phyloP scores from a whole-genome alignment of 2,888 invertebrate species.

The Mechanitis messenoides region DNA sequence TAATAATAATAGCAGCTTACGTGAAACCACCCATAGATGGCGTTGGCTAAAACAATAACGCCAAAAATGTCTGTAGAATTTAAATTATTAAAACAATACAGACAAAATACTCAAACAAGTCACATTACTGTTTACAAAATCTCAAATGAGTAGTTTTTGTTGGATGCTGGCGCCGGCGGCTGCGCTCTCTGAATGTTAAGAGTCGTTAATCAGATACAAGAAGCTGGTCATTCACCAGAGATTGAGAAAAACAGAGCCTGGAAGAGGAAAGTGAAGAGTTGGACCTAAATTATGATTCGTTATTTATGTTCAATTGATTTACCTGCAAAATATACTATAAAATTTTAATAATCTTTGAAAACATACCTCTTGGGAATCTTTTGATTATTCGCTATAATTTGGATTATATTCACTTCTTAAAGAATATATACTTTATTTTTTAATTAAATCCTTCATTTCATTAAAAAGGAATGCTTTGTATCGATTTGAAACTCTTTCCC shows the following conservation, averaged over 20 bases:
- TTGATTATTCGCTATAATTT: too few species aligned
- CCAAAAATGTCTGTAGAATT: too few species aligned
- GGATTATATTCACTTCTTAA: too few species aligned
- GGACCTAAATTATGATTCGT: too few species aligned
- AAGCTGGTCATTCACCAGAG: conserved; percentile 28
- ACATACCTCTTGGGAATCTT: too few species aligned
- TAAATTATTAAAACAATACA: background rate
- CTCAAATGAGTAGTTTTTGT: background rate
- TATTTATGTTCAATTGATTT: too few species aligned
- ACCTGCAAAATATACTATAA: too few species aligned
- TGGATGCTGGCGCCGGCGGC: conserved; percentile 21
- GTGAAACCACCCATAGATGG: too few species aligned
- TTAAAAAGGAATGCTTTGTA: conserved; percentile 14
- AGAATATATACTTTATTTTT: conserved; percentile 3
- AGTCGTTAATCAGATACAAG: conserved; percentile 23
- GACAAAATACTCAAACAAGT: background rate
- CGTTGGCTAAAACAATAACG: too few species aligned
- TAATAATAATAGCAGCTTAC: too few species aligned
- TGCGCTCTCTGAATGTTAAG: conserved; percentile 28
- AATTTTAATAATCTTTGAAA: too few species aligned
- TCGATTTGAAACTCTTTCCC: conserved; percentile 34
- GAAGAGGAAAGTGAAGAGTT: too few species aligned
- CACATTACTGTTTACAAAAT: background rate
- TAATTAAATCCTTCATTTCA: conserved; percentile 2
- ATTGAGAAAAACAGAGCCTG: background rate